Evolutionary conservation across 2,113 vertebrate genomes (phyloP), one percentile per base, ranked within the genome.

Genomic region (Otus sunia): DNA sequence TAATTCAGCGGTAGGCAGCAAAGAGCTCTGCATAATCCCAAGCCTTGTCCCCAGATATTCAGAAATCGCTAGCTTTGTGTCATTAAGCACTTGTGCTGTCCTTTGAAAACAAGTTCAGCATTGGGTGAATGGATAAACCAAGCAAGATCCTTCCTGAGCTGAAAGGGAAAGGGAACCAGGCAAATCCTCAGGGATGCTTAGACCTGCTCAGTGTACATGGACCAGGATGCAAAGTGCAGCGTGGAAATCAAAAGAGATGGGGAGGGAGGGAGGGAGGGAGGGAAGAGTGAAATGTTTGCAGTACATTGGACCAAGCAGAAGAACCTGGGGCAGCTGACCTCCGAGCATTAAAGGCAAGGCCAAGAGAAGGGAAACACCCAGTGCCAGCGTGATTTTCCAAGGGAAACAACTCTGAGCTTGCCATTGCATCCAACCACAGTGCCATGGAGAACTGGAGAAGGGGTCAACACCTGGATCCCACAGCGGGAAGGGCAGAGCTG

Each of bases 1-100:
- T 63, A 87, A 94, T 95, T 97, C 94, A 29, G 80, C 6, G 15
- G 94, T 74, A 95, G 94, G 95, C 96, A 93, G 84, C 77, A 87
- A 68, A 76, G 62, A 73, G 80, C 84, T 92, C 80, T n/a, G 50
- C 73, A 90, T 82, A 95, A 95, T 82, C 85, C 90, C 84, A 49
- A 60, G 69, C 94, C 94, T 95, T 94, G 90, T 88, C 90, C 82
- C 94, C 83, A 88, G 11, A 90, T 47, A 94, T 75, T 94, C 69
- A 63, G 85, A 87, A 78, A 50, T 47, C 0, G 5, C 56, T 50
- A 21, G 26, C 83, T 88, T 79, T 71, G 59, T 76, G 79, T 64
- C 80, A 22, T 49, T 30, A 69, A 92, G 72, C 7, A 15, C 73
- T 63, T 79, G 62, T 7, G 39, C 79, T 86, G 92, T 80, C 67